These are phyloP conservation scores for Ctena decussata DNA, from an alignment of 2,888 invertebrate species.

Conservation along the genomic window DNA sequence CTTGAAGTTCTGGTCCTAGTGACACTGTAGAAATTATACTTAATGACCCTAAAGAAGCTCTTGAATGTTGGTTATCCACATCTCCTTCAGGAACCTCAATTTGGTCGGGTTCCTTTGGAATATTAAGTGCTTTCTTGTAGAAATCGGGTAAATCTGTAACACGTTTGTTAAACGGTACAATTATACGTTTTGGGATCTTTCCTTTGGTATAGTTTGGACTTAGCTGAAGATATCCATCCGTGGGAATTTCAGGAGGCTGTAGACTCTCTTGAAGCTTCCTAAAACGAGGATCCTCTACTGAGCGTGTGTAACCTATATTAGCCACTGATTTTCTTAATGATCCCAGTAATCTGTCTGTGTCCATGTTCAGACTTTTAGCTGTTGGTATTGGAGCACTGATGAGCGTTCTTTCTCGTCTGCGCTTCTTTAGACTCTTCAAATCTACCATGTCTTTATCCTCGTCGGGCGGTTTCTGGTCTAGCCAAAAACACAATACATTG, in stretches of 20 bases:
- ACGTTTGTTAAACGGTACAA: not conserved
- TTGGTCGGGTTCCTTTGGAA: not conserved
- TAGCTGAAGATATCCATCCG: constrained; percentile 76
- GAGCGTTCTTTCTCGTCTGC: not conserved
- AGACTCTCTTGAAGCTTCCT: constrained; percentile 67
- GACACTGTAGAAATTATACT: not conserved
- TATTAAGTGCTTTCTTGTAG: not conserved
- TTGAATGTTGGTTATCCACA: not conserved
- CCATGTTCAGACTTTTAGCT: not conserved
- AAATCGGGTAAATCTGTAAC: constrained; percentile 29
- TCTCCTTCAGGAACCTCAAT: not conserved
- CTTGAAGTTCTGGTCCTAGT: too few relatives aligned
- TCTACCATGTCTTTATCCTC: constrained; percentile 23
- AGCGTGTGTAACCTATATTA: constrained; percentile 33
- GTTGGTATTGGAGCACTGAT: not conserved
- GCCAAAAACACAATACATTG: constrained; percentile 56
- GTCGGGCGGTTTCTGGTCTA: constrained; percentile 30
- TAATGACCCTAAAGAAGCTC: not conserved
- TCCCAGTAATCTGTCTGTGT: not conserved
- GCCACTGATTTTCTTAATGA: not conserved
- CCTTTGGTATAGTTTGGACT: constrained; percentile 69
- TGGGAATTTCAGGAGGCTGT: constrained; percentile 59
- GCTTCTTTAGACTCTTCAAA: constrained; percentile 21
- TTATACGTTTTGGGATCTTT: not conserved
- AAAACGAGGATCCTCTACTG: constrained; percentile 75